Evolutionary conservation across 2,113 vertebrate species (phyloP).

Genomic region (Burhinus oedicnemus): DNA sequence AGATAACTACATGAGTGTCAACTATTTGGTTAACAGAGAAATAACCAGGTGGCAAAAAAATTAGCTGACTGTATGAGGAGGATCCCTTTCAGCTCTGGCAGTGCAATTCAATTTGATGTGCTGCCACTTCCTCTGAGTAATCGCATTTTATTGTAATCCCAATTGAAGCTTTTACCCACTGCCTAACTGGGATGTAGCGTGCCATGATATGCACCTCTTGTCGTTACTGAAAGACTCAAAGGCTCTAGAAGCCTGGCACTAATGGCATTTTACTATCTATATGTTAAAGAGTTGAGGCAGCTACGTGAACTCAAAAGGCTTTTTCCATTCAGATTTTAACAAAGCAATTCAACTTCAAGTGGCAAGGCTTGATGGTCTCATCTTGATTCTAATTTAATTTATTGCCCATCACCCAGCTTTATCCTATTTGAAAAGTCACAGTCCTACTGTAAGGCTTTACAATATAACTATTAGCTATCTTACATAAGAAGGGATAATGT

Average conservation of each 20-base stretch:
- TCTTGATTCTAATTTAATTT: conserved; percentile 70
- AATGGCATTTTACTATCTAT: conserved; percentile 69
- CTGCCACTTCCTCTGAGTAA: conserved; percentile 62
- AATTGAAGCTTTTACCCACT: conserved; percentile 64
- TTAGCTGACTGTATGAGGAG: conserved; percentile 12
- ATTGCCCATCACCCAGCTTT: conserved; percentile 59
- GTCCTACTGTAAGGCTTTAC: conserved; percentile 45
- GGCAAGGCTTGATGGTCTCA: conserved; percentile 55
- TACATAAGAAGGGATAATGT: conserved; percentile 50
- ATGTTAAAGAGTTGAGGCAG: conserved; percentile 68
- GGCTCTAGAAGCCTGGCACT: conserved; percentile 61
- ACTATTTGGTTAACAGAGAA: conserved; percentile 54
- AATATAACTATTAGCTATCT: conserved; percentile 55
- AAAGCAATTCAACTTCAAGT: conserved; percentile 69
- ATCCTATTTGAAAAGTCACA: conserved; percentile 57
- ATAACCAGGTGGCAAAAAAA: conserved; percentile 64
- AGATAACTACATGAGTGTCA: conserved; percentile 12
- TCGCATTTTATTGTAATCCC: conserved; percentile 68
- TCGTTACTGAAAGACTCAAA: conserved; percentile 63
- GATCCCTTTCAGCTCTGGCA: conserved; percentile 61
- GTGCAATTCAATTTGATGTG: conserved; percentile 63
- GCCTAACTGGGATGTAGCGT: conserved; percentile 55
- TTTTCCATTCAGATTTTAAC: conserved; percentile 64
- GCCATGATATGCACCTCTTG: conserved; percentile 59
- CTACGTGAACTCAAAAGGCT: conserved; percentile 65